phyloP scores from a whole-genome alignment of 2,888 invertebrate genomes.

The Encarsia formosa region DNA sequence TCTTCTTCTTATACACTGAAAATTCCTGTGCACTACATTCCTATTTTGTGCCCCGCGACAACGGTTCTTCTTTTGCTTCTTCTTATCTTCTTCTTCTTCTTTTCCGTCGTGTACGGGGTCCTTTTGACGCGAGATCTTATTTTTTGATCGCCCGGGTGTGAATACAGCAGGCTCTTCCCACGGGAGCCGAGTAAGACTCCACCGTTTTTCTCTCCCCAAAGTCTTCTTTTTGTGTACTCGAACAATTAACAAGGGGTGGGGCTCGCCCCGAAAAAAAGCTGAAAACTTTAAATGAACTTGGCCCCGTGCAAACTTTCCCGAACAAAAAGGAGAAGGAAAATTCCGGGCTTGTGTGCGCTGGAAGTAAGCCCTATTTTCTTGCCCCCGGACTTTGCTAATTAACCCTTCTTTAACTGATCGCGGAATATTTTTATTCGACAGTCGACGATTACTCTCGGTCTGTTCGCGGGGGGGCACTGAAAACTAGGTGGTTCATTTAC shows the following conservation, averaged over 20 bases:
- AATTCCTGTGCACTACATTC: too few species aligned
- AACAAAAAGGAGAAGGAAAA: slow-evolving; percentile 9
- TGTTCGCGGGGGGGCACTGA: background rate
- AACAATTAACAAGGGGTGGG: slow-evolving; percentile 17
- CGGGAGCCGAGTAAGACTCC: too few species aligned
- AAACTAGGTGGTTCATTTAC: background rate
- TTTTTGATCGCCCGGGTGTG: too few species aligned
- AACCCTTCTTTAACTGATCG: slow-evolving; percentile 15
- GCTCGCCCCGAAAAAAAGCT: background rate
- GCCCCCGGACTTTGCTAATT: slow-evolving; percentile 27
- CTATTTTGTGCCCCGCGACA: too few species aligned
- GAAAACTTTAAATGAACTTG: slow-evolving; percentile 22
- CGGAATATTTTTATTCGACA: slow-evolving; percentile 26
- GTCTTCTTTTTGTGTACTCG: background rate
- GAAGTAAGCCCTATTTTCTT: slow-evolving; percentile 29
- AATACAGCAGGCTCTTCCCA: too few species aligned
- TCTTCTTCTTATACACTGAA: too few species aligned
- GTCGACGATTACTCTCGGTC: slow-evolving; percentile 27
- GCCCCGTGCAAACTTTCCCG: slow-evolving; percentile 20
- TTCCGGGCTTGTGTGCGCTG: background rate
- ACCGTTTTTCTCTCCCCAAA: background rate
- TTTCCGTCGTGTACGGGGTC: too few species aligned
- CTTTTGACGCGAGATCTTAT: too few species aligned
- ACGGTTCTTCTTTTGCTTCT: too few species aligned
- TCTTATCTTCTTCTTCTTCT: too few species aligned